Base-by-base conservation (phyloP, 2,113 vertebrate species). In the Pelecanoides urinatrix region DNA sequence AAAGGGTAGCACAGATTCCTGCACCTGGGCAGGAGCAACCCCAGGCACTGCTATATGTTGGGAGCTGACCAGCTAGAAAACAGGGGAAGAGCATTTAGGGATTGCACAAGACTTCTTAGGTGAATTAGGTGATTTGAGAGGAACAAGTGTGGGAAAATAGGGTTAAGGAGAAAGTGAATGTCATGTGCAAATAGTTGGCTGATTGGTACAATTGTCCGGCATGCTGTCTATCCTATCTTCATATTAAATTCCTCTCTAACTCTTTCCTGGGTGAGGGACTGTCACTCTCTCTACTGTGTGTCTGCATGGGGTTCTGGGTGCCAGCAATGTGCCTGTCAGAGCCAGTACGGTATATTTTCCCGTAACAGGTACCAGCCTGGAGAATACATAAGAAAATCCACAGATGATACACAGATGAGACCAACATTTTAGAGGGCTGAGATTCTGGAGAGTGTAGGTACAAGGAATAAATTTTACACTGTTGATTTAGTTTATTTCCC, bases 261-360 rank as follows among this genome's bases (percentile, higher is more conserved):
- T 49, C 56, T 76, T 66, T 47, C 22, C 10, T 30, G 9, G 5
- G 9, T 5, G 3, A 70, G 9, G 12, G n/a, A 22, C 10, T 85
- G 15, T 74, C 29, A 38, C 9, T 19, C 19, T 68, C 38, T 67
- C 12, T 62, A 9, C 3, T 27, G 7, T 34, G 12, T 19, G 4
- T 25, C 25, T 91, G 11, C 50, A 18, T 30, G 52, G 52, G 32
- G 4, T 2, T 58, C 13, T 45, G 21, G 12, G 17, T 74, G 47
- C 6, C 49, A 63, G 36, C 7, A 68, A 7, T 66, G 47, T 62
- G 23, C 11, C 23, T 65, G 29, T 34, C 2, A 3, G 20, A 71
- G 4, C 4, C 2, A 0, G 10, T 36, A 53, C 4, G 1, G 7
- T 38, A 2, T 18, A 50, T 84, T 36, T 87, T 72, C 4, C 11